Conservation (phyloP, 1,140 invertebrate species). For the Sitodiplosis mosellana region DNA sequence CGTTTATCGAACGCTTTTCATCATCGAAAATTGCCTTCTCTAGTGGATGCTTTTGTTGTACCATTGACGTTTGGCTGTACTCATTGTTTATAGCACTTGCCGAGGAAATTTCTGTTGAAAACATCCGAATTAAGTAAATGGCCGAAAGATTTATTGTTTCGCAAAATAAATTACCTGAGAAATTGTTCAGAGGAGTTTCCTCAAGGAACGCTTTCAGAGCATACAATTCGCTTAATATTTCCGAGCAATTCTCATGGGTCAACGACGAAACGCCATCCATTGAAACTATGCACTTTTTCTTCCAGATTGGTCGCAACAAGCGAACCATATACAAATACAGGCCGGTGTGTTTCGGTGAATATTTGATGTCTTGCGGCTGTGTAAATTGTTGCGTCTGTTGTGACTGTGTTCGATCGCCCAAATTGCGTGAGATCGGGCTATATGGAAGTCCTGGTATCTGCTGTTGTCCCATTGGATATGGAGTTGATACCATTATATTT, state of each 20-base stretch:
- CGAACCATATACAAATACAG: constrained; percentile 79
- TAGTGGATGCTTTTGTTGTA: constrained; percentile 21
- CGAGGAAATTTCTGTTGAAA: neutral
- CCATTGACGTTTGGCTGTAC: constrained; percentile 15
- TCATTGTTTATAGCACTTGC: constrained; percentile 20
- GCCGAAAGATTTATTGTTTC: neutral
- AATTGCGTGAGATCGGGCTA: constrained; percentile 10
- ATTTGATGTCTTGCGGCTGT: constrained; percentile 13
- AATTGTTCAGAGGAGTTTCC: constrained; percentile 19
- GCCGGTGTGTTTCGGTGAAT: constrained; percentile 70
- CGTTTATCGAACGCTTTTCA: constrained; percentile 54
- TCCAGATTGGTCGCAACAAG: constrained; percentile 69
- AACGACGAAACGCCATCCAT: constrained; percentile 21
- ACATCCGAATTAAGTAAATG: constrained; percentile 6
- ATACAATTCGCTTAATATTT: constrained; percentile 28
- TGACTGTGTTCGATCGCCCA: constrained; percentile 12
- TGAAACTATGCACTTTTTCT: constrained; percentile 39
- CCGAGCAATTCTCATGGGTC: constrained; percentile 27
- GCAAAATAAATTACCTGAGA: constrained; percentile 10
- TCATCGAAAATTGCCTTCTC: constrained; percentile 30
- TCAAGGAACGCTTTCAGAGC: constrained; percentile 29
- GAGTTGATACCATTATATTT: constrained; percentile 21
- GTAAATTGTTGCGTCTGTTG: constrained; percentile 9
- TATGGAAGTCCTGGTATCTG: constrained; percentile 9
- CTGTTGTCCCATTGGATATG: constrained; percentile 10